phyloP scores from a whole-genome alignment of 1,140 invertebrate species.

The Microplitis mediator region DNA sequence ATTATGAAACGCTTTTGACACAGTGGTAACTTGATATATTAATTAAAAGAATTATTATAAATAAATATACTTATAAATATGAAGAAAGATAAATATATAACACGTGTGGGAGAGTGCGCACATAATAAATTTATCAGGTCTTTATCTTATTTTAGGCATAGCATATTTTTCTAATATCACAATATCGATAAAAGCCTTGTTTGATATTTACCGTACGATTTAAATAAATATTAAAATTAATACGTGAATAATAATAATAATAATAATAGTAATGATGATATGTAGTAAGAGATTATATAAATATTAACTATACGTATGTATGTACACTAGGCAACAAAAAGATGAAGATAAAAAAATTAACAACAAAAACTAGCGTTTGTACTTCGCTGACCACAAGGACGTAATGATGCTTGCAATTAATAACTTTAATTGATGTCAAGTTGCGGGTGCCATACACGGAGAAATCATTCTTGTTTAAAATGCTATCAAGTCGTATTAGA shows the following conservation, averaged over 20 bases:
- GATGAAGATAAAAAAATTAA: no score
- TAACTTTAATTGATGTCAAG: constrained; percentile 21
- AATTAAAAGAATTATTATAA: no score
- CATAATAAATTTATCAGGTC: constrained; percentile 43
- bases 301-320: not conserved
- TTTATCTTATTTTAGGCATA: constrained; percentile 64
- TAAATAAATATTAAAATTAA: no score
- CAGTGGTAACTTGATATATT: no score
- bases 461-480: no score
- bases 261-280: not conserved
- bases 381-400: constrained; percentile 53
- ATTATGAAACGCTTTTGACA: no score
- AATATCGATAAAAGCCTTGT: constrained; percentile 58
- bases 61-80: not conserved
- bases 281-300: not conserved
- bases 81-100: constrained; percentile 6
- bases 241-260: constrained; percentile 33
- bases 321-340: not conserved
- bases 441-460: no score
- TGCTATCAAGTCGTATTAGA: no score
- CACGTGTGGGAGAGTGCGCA: constrained; percentile 23
- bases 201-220: constrained; percentile 33
- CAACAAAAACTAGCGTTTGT: no score
- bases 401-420: constrained; percentile 63
- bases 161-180: constrained; percentile 63